These are phyloP conservation scores for Biston betularia DNA, from an alignment of 2,888 invertebrate species.

Conservation along the genomic window DNA sequence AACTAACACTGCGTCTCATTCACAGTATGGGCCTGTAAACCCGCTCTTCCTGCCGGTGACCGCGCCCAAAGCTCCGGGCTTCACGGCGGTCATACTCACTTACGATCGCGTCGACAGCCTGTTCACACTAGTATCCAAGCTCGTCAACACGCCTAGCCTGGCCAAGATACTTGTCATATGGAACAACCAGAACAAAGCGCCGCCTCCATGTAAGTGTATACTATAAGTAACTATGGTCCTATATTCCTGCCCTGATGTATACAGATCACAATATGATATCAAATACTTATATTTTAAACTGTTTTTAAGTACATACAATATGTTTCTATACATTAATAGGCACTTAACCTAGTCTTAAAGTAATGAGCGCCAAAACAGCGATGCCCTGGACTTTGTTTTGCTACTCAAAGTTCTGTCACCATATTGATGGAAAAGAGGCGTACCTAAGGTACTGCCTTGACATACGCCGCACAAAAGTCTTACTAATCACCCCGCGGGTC, in stretches of 20 bases:
- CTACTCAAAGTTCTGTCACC: too few relatives aligned
- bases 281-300: too few relatives aligned
- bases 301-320: too few relatives aligned
- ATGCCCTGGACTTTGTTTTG: too few relatives aligned
- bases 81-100: slow-evolving; percentile 98
- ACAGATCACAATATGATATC: background rate
- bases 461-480: too few relatives aligned
- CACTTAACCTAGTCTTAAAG: too few relatives aligned
- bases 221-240: background rate
- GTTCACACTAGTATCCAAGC: slow-evolving; percentile 93
- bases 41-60: slow-evolving; percentile 95
- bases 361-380: too few relatives aligned
- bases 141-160: slow-evolving; percentile 95
- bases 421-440: too few relatives aligned
- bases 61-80: slow-evolving; percentile 94
- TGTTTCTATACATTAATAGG: too few relatives aligned
- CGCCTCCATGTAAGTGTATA: slow-evolving; percentile 91
- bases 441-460: too few relatives aligned
- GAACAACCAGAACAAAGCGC: slow-evolving; percentile 97
- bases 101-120: slow-evolving; percentile 96
- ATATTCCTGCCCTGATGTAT: slow-evolving; percentile 7
- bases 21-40: slow-evolving; percentile 87
- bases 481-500: too few relatives aligned
- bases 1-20: slow-evolving; percentile 21
- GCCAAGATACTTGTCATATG: slow-evolving; percentile 97